phyloP scores from a whole-genome alignment of 1,140 invertebrate genomes.

The Ceratina calcarata region DNA sequence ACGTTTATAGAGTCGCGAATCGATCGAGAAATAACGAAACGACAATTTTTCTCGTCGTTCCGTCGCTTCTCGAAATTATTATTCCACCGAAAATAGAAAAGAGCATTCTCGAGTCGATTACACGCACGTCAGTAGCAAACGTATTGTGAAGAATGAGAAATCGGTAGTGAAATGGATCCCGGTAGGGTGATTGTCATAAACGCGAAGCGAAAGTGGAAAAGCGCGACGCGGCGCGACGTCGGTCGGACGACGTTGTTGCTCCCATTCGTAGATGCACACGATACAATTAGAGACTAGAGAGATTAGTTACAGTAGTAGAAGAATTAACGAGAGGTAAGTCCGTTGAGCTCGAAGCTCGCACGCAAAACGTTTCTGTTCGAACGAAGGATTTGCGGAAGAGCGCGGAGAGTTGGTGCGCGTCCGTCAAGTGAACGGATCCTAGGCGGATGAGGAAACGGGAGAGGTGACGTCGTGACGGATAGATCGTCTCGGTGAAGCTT shows the following conservation, averaged over 20 bases:
- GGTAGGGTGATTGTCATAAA: background rate
- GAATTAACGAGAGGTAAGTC: slow-evolving; percentile 68
- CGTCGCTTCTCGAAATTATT: background rate
- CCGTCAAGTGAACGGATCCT: slow-evolving; percentile 17
- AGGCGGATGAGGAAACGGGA: slow-evolving; percentile 33
- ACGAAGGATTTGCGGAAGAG: slow-evolving; percentile 49
- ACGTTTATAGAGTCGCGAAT: background rate
- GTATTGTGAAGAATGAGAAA: too few relatives aligned
- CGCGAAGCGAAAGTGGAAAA: background rate
- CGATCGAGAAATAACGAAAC: background rate
- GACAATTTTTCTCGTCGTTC: background rate
- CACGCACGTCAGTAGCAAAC: background rate
- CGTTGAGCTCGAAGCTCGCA: slow-evolving; percentile 54
- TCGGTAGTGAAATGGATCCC: too few relatives aligned
- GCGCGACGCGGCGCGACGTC: slow-evolving; percentile 13
- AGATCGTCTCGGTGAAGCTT: slow-evolving; percentile 45
- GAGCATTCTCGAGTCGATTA: slow-evolving; percentile 26
- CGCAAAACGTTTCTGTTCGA: slow-evolving; percentile 29
- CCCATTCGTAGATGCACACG: slow-evolving; percentile 78
- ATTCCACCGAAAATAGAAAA: background rate
- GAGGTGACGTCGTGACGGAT: slow-evolving; percentile 20
- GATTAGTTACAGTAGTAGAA: slow-evolving; percentile 71
- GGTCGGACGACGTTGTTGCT: slow-evolving; percentile 74
- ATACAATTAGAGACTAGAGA: slow-evolving; percentile 73
- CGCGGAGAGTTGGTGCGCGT: slow-evolving; percentile 24